Percentiles rank a stretch among this genome's conserved stretches.
Evolutionary conservation across 2,888 invertebrate genomes (phyloP).

Genomic region (Anarsia innoxiella): DNA sequence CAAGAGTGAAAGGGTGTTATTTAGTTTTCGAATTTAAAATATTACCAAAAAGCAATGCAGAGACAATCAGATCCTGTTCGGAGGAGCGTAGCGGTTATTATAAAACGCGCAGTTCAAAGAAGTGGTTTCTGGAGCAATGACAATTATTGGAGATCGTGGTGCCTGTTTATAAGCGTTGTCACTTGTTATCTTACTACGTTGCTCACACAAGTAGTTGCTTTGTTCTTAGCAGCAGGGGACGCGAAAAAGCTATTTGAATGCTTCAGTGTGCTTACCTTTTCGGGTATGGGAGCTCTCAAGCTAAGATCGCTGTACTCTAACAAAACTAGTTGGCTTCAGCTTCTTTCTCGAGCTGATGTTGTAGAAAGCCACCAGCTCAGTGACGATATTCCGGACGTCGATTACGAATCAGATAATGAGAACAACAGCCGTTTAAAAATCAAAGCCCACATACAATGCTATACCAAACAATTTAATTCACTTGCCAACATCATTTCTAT

Average conservation of each 20-base stretch:
- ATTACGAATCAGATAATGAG: constrained; percentile 30
- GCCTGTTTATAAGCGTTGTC: constrained; percentile 23
- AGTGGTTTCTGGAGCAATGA: background rate
- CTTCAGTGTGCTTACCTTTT: constrained; percentile 47
- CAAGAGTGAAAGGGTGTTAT: too few relatives aligned
- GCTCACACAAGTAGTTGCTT: constrained; percentile 32
- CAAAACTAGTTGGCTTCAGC: constrained; percentile 30
- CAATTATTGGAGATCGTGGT: constrained; percentile 20
- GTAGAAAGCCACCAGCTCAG: constrained; percentile 35
- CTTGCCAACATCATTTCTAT: constrained; percentile 29
- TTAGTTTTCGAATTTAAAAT: too few relatives aligned
- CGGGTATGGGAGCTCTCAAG: constrained; percentile 47
- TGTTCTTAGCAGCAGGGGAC: constrained; percentile 33
- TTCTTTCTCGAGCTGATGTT: constrained; percentile 29
- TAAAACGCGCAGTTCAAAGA: background rate
- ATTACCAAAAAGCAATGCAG: too few relatives aligned
- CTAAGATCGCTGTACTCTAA: constrained; percentile 32
- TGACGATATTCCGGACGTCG: constrained; percentile 14
- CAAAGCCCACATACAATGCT: constrained; percentile 27
- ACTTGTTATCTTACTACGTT: constrained; percentile 31
- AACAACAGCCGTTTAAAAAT: constrained; percentile 20
- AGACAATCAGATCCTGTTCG: too few relatives aligned
- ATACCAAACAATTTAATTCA: constrained; percentile 32
- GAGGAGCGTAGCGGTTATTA: background rate
- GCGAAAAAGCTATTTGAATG: constrained; percentile 41